A percentile compares a stretch with the other conserved stretches of the same genome.
These are phyloP conservation scores for Ceratoteleas bidentatus DNA, from an alignment of 1,140 invertebrate genomes.

Conservation along the genomic window DNA sequence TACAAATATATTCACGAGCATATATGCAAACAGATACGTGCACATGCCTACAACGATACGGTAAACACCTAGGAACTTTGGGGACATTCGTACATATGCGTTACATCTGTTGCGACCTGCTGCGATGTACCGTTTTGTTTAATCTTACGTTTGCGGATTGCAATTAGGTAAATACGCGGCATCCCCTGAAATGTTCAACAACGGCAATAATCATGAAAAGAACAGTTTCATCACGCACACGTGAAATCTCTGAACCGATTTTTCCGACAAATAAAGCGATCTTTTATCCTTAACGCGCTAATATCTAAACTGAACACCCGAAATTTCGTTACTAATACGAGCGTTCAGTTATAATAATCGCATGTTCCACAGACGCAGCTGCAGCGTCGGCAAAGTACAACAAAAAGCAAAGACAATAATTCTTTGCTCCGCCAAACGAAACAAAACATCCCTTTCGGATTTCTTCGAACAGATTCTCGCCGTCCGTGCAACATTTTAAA, in stretches of 20 bases:
- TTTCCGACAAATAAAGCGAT: too few species aligned
- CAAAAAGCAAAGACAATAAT: slow-evolving; percentile 41
- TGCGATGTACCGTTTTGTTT: slow-evolving; percentile 13
- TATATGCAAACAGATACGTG: slow-evolving; percentile 54
- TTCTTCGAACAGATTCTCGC: slow-evolving; percentile 38
- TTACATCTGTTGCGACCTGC: slow-evolving; percentile 43
- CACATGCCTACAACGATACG: slow-evolving; percentile 32
- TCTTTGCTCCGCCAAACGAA: neutral
- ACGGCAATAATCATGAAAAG: too few species aligned
- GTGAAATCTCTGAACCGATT: too few species aligned
- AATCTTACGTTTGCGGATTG: slow-evolving; percentile 18
- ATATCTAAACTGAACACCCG: too few species aligned
- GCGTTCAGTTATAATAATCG: neutral
- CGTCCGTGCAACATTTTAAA: slow-evolving; percentile 29
- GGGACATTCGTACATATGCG: slow-evolving; percentile 36
- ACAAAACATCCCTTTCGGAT: slow-evolving; percentile 34
- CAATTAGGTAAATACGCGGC: slow-evolving; percentile 6
- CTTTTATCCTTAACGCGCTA: too few species aligned
- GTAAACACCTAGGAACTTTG: slow-evolving; percentile 33
- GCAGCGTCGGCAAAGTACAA: slow-evolving; percentile 10
- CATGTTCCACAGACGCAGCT: slow-evolving; percentile 11
- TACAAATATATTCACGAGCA: slow-evolving; percentile 51
- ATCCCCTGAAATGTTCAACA: neutral
- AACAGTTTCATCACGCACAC: too few species aligned
- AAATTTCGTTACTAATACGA: too few species aligned